A percentile compares a stretch with the other conserved stretches of the same genome.
Evolutionary conservation across 2,888 invertebrate species (phyloP).

Genomic region (Mechanitis messenoides): DNA sequence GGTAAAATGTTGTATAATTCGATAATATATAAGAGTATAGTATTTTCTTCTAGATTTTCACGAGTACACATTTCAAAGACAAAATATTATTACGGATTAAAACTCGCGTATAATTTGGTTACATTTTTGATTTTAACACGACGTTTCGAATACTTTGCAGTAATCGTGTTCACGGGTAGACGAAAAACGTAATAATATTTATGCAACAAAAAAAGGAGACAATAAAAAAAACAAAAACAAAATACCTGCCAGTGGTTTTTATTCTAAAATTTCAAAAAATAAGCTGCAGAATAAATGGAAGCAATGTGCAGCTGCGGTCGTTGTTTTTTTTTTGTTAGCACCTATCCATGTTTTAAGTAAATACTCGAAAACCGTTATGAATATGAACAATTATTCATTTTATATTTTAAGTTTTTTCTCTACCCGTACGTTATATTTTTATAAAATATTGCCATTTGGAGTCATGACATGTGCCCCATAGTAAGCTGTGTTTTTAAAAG

Average conservation of each 20-base stretch:
- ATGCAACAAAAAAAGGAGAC: too few species aligned
- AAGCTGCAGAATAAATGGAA: constrained; percentile 2
- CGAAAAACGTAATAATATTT: too few species aligned
- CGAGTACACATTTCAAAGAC: too few species aligned
- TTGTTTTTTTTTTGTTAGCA: constrained; percentile 24
- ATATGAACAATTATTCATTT: constrained; percentile 47
- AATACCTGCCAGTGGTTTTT: not conserved
- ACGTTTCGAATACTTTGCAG: too few species aligned
- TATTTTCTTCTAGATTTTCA: too few species aligned
- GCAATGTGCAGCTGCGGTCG: not conserved
- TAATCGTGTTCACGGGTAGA: too few species aligned
- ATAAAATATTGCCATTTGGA: constrained; percentile 14
- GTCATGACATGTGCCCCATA: not conserved
- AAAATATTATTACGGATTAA: too few species aligned
- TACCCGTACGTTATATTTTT: constrained; percentile 31
- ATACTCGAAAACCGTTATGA: constrained; percentile 47
- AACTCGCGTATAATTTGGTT: too few species aligned
- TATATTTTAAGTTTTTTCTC: constrained; percentile 24
- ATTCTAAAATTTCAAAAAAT: constrained; percentile 1
- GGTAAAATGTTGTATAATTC: too few species aligned
- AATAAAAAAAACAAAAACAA: not conserved
- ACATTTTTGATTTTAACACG: too few species aligned
- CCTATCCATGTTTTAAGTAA: constrained; percentile 42
- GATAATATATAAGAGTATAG: too few species aligned
- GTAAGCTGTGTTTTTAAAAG: constrained; percentile 23